Evolutionary conservation across 92 coral and sea anemone genomes (phyloP).

Genomic region (Scolanthus callimorphus): DNA sequence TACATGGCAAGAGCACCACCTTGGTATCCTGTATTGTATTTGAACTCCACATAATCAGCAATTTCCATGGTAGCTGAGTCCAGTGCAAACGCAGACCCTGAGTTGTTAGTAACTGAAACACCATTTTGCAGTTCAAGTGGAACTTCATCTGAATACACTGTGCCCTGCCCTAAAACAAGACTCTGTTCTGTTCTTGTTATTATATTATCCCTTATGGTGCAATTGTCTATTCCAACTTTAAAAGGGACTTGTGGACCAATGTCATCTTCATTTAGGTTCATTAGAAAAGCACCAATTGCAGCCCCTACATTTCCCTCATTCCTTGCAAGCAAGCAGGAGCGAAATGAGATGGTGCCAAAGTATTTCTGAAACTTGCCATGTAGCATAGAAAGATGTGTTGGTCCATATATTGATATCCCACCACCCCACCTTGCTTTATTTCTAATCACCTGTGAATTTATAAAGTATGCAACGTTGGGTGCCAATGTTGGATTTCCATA

Average conservation of each 20-base stretch:
- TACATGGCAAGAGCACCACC: slow-evolving; percentile 95
- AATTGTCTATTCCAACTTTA: slow-evolving; percentile 42
- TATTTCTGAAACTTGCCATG: slow-evolving; percentile 4
- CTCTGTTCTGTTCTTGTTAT: slow-evolving; percentile 22
- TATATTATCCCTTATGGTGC: slow-evolving; percentile 34
- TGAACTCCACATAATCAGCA: slow-evolving; percentile 42
- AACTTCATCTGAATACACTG: slow-evolving; percentile 71
- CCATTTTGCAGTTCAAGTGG: slow-evolving; percentile 55
- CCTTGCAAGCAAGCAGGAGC: slow-evolving; percentile 25
- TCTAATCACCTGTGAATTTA: slow-evolving; percentile 18
- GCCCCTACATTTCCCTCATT: slow-evolving; percentile 84
- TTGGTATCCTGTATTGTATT: slow-evolving; percentile 56
- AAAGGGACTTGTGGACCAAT: slow-evolving; percentile 72
- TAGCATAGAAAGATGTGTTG: slow-evolving; percentile 31
- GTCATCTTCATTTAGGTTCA: slow-evolving; percentile 68
- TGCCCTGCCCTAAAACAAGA: slow-evolving; percentile 68
- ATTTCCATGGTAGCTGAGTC: slow-evolving; percentile 60
- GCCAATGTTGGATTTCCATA: slow-evolving; percentile 9
- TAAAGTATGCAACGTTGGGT: slow-evolving; percentile 25
- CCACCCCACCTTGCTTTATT: slow-evolving; percentile 69
- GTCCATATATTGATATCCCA: slow-evolving; percentile 51
- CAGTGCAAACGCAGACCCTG: slow-evolving; percentile 69
- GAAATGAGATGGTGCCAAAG: slow-evolving; percentile 30
- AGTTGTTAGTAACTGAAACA: slow-evolving; percentile 37
- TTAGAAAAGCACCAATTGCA: slow-evolving; percentile 73